A percentile compares a stretch with the other conserved stretches of the same genome.
Evolutionary conservation across 2,888 invertebrate genomes (phyloP).

Genomic region (Tetrapedia diversipes): DNA sequence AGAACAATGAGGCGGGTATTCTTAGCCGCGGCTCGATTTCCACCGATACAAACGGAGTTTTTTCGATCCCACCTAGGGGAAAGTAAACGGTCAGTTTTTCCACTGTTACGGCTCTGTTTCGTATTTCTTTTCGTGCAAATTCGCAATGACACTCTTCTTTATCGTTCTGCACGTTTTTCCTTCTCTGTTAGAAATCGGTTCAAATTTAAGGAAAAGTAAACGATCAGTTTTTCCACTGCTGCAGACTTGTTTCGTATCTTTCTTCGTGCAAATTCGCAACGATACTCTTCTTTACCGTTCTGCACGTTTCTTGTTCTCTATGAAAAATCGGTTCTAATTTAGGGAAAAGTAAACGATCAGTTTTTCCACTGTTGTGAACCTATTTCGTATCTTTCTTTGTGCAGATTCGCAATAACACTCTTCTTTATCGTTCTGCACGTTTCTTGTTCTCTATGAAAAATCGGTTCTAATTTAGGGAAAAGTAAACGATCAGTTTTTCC

Average conservation of each 20-base stretch:
- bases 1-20: slow-evolving; percentile 21
- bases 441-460: no score
- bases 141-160: not conserved
- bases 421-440: no score
- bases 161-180: no score
- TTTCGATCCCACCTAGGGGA: not conserved
- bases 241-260: not conserved
- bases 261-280: no score
- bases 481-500: not conserved
- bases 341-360: no score
- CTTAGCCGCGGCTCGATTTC: slow-evolving; percentile 9
- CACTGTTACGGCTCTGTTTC: not conserved
- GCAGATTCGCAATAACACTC: no score
- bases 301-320: no score
- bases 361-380: not conserved
- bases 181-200: no score
- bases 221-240: not conserved
- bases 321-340: no score
- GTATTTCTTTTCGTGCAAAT: not conserved
- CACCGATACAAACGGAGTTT: slow-evolving; percentile 1
- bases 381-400: not conserved
- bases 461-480: no score
- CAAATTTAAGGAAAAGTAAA: not conserved
- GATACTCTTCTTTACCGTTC: not conserved
- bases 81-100: not conserved